Evolutionary conservation across 2,113 vertebrate species (phyloP), one percentile per base, ranked within the genome.

Genomic region (Cololabis saira): DNA sequence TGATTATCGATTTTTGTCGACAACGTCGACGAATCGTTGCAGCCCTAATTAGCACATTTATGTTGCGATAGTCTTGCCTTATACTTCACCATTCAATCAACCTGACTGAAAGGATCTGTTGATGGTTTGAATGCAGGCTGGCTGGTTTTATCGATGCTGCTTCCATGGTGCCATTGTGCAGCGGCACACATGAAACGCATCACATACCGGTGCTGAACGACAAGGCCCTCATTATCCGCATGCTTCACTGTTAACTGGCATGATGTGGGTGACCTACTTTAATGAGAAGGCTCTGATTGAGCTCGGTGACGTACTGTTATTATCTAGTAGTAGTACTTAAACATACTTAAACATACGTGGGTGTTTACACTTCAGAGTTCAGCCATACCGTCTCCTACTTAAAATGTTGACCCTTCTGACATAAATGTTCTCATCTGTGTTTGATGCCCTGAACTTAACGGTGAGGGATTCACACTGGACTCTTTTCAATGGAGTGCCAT

Each of bases 241-340:
- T 69, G 7, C 54, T 58, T 57, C 22, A 54, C 16, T 2, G 21
- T 42, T 60, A 71, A 78, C 57, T 70, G 74, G 53, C 12, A 5
- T 16, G 56, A 59, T 69, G 71, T 15, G 33, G 52, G 53, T 50
- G 79, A 81, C 84, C 83, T 74, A 80, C 59, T 76, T 80, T 15
- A 47, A 43, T 17, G 43, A 16, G 50, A 45, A 50, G 41, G 18
- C 45, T 54, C 78, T 83, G 27, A 68, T 81, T 74, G 80, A 14
- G 21, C 6, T 5, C 45, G 16, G 42, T 16, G 61, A 54, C 71
- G 61, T 53, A 42, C 57, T 43, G 58, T 61, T 61, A 55, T 40
- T 41, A 43, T 67, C 67, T 37, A 9, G 33, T 58, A 27, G 61
- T 64, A 30, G 49, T 42, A 27, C 24, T 30, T 44, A 66, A 43